Base-by-base conservation (phyloP, 2,797 vertebrate species). In the Macroramphosus scolopax region DNA sequence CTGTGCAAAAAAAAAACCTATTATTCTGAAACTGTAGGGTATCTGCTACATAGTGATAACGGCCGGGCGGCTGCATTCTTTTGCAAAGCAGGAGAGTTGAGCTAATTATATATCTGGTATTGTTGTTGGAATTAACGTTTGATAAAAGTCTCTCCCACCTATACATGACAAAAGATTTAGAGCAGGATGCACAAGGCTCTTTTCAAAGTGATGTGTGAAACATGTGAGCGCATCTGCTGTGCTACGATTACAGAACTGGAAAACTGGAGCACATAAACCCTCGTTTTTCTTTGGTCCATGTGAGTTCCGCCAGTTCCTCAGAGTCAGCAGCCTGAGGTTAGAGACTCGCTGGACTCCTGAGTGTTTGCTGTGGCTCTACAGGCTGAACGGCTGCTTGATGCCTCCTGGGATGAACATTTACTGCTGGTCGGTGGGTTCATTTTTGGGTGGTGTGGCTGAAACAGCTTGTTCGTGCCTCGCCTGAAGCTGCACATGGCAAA, bases 11-110 rank as follows among this genome's bases (percentile, higher is more conserved):
- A 63, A 71, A 75, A 63, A 64, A 36, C 66, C 58, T 32, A 50
- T 48, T 45, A 66, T 77, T 63, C 36, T 63, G 33, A 59, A 54
- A 40, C 49, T 64, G 54, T 61, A 49, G 70, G 49, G 52, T 63
- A 75, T 83, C 86, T 89, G 87, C 62, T 70, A 29, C 17, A 53
- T 8, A 5, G 45, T 29, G 86, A 89, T 89, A 89, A 89, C 83
- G 42, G 49, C 46, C 4, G 8, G 31, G 65, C 64, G 63, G 52
- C 34, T 70, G 71, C 34, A 47, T n/a, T 46, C 58, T 68, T 71
- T 76, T 79, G 53, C 61, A 58, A 57, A 50, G 46, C 61, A 32
- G 74, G 48, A 55, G 29, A 42, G 57, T 77, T 52, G 22, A 66
- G 54, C 64, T 82, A 75, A 80, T 86, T 86, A 71, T 81, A 57